Percentiles rank a stretch among this genome's conserved stretches.
Conservation (phyloP, 1,140 invertebrate genomes). For the Ylistrum balloti region DNA sequence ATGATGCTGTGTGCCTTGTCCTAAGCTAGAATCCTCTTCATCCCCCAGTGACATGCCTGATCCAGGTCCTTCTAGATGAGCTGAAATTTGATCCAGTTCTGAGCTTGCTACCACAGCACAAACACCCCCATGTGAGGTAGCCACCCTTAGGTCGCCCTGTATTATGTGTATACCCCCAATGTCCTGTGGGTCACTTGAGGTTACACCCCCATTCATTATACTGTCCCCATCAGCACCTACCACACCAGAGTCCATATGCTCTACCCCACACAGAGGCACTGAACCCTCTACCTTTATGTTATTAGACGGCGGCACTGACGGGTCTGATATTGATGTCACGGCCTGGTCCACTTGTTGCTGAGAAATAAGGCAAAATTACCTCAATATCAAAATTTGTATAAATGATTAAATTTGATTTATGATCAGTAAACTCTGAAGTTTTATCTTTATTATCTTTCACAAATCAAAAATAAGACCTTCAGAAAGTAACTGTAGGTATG, state of each 20-base stretch:
- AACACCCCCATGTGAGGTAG: background rate
- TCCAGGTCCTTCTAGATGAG: background rate
- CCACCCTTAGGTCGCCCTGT: background rate
- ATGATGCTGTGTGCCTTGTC: background rate
- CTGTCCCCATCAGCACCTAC: background rate
- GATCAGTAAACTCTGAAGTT: too few relatives aligned
- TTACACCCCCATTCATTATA: background rate
- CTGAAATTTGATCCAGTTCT: background rate
- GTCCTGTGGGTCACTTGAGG: background rate
- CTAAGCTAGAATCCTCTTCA: background rate
- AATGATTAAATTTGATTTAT: too few relatives aligned
- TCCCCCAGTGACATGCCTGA: background rate
- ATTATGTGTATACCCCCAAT: slow-evolving; percentile 11
- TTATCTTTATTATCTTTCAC: too few relatives aligned
- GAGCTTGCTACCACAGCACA: background rate
- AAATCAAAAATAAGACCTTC: too few relatives aligned
- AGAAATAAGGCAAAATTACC: background rate
- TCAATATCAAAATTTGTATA: too few relatives aligned
- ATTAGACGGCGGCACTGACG: background rate
- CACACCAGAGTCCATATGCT: background rate
- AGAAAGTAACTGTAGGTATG: too few relatives aligned
- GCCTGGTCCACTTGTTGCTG: slow-evolving; percentile 56
- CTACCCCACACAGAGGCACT: background rate
- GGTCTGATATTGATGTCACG: slow-evolving; percentile 52
- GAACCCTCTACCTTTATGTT: background rate